Evolutionary conservation across 2,888 invertebrate genomes (phyloP).

Genomic region (Halocaridina rubra): DNA sequence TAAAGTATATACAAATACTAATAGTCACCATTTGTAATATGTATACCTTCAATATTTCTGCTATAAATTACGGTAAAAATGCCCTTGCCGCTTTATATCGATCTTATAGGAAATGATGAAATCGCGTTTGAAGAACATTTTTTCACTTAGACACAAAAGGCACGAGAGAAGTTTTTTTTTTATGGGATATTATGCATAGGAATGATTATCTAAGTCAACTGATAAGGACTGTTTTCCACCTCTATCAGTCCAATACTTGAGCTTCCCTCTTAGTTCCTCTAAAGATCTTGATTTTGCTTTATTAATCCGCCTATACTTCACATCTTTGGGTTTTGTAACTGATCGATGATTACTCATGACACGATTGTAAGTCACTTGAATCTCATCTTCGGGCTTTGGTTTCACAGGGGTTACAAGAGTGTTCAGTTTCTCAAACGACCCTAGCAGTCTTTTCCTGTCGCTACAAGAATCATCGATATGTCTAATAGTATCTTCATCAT

Average conservation of each 20-base stretch:
- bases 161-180: too few relatives aligned
- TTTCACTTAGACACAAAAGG: too few relatives aligned
- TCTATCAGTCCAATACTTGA: constrained; percentile 59
- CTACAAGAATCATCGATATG: constrained; percentile 21
- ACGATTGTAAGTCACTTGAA: constrained; percentile 76
- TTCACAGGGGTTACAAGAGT: constrained; percentile 66
- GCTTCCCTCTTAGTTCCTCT: constrained; percentile 81
- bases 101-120: too few relatives aligned
- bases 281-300: constrained; percentile 90
- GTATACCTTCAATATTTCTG: too few relatives aligned
- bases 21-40: too few relatives aligned
- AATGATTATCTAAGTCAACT: constrained; percentile 43
- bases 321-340: constrained; percentile 90
- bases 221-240: constrained; percentile 46
- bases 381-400: constrained; percentile 43
- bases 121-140: too few relatives aligned
- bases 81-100: background rate
- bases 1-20: too few relatives aligned
- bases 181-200: constrained; percentile 16
- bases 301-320: constrained; percentile 90
- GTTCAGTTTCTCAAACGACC: constrained; percentile 58
- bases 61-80: too few relatives aligned
- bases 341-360: constrained; percentile 92
- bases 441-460: constrained; percentile 36
- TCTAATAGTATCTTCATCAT: constrained; percentile 6